Percentiles rank a stretch among this genome's conserved stretches.
Evolutionary conservation across 2,888 invertebrate species (phyloP).

Genomic region (Chrysodeixis includens): DNA sequence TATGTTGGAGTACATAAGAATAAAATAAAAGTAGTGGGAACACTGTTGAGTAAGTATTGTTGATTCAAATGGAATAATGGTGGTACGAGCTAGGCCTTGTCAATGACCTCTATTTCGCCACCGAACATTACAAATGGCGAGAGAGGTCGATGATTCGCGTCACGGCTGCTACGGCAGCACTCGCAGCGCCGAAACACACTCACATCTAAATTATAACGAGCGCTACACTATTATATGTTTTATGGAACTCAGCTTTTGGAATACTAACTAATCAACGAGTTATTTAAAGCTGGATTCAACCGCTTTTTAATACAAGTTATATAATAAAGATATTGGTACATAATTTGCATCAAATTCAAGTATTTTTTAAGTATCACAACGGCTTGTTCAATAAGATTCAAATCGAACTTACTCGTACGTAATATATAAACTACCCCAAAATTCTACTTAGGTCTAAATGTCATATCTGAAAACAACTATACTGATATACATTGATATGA

Average conservation of each 20-base stretch:
- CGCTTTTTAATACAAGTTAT: neutral
- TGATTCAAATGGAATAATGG: conserved; percentile 72
- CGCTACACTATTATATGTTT: conserved; percentile 15
- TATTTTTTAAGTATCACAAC: neutral
- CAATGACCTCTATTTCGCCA: conserved; percentile 88
- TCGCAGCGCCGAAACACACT: conserved; percentile 48
- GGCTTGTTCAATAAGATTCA: neutral
- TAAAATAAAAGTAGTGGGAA: conserved; percentile 54
- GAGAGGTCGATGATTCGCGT: conserved; percentile 80
- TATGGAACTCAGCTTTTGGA: neutral
- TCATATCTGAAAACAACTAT: conserved; percentile 8
- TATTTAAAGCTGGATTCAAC: conserved; percentile 3
- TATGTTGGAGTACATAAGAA: conserved; percentile 53
- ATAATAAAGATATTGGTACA: neutral
- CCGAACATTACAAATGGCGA: conserved; percentile 77
- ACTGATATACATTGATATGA: conserved; percentile 16
- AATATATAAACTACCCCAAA: neutral
- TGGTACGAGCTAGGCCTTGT: conserved; percentile 83
- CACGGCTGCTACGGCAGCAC: conserved; percentile 65
- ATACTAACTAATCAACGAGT: neutral
- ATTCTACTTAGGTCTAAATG: neutral
- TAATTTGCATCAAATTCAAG: neutral
- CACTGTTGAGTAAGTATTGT: conserved; percentile 61
- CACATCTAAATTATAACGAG: conserved; percentile 42
- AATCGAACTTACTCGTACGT: neutral